phyloP scores from a whole-genome alignment of 2,888 invertebrate genomes.

The Didymodactylos carnosus region DNA sequence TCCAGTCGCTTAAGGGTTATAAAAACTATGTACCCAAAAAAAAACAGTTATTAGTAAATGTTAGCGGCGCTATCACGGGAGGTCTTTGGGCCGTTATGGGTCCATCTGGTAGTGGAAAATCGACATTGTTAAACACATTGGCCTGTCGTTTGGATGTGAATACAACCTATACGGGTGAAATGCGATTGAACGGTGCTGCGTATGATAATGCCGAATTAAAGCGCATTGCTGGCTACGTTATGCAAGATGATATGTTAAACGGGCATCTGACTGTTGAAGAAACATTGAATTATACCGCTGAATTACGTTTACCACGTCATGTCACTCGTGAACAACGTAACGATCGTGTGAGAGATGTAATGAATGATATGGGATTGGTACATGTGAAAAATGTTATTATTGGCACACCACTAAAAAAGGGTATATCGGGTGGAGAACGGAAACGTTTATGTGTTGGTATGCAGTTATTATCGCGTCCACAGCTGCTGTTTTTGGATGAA shows the following conservation, averaged over 20 bases:
- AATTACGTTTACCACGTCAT: constrained; percentile 23
- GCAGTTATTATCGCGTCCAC: constrained; percentile 33
- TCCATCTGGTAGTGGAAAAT: constrained; percentile 59
- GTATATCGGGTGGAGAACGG: constrained; percentile 34
- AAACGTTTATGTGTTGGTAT: constrained; percentile 34
- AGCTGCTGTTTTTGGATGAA: constrained; percentile 34
- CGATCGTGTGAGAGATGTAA: constrained; percentile 23
- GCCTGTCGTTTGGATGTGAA: constrained; percentile 43
- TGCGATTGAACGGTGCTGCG: constrained; percentile 32
- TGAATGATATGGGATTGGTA: constrained; percentile 15
- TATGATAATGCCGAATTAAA: constrained; percentile 42
- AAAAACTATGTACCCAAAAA: neutral
- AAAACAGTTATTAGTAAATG: neutral
- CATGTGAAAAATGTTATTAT: constrained; percentile 17
- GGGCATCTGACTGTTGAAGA: constrained; percentile 64
- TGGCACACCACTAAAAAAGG: constrained; percentile 17
- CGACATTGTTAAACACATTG: constrained; percentile 62
- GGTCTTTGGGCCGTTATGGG: neutral
- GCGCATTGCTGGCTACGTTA: constrained; percentile 60
- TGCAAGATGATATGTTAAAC: constrained; percentile 72
- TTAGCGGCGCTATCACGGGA: neutral
- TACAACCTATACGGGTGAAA: constrained; percentile 11
- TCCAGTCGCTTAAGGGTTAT: neutral
- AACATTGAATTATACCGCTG: constrained; percentile 38
- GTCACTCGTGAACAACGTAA: constrained; percentile 20